These are phyloP conservation scores for Heliothis virescens DNA, from an alignment of 1,140 invertebrate species.

Conservation along the genomic window DNA sequence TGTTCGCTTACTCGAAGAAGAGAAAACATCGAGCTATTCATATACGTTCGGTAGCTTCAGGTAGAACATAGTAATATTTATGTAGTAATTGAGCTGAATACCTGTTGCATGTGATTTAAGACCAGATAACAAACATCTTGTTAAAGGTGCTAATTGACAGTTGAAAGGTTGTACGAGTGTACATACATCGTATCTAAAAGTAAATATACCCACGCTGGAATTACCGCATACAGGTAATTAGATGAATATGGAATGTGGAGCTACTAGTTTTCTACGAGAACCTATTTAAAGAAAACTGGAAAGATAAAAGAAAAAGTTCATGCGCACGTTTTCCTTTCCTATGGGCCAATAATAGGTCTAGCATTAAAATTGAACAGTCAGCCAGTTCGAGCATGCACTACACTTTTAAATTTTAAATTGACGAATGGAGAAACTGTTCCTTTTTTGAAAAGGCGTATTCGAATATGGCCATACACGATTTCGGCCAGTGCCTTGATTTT, in stretches of 20 bases:
- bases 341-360: too few species aligned
- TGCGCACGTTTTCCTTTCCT: not conserved
- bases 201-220: slow-evolving; percentile 31
- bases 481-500: not conserved
- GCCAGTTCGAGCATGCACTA: not conserved
- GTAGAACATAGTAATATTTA: not conserved
- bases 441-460: too few species aligned
- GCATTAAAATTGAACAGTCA: not conserved
- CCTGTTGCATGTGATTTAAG: slow-evolving; percentile 19
- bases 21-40: slow-evolving; percentile 48
- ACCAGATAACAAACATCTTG: slow-evolving; percentile 18
- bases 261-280: not conserved
- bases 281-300: slow-evolving; percentile 8
- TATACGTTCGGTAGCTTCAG: slow-evolving; percentile 1
- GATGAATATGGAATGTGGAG: slow-evolving; percentile 22
- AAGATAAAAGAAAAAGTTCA: not conserved
- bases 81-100: slow-evolving; percentile 9
- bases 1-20: slow-evolving; percentile 41
- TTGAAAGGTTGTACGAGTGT: slow-evolving; percentile 34
- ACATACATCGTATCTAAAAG: slow-evolving; percentile 1
- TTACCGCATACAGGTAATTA: slow-evolving; percentile 26
- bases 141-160: slow-evolving; percentile 32
- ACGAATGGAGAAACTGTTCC: too few species aligned
- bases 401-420: not conserved
- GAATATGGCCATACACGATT: too few species aligned